Base-by-base conservation (phyloP, 1,140 invertebrate species). In the Drosophila orosa region DNA sequence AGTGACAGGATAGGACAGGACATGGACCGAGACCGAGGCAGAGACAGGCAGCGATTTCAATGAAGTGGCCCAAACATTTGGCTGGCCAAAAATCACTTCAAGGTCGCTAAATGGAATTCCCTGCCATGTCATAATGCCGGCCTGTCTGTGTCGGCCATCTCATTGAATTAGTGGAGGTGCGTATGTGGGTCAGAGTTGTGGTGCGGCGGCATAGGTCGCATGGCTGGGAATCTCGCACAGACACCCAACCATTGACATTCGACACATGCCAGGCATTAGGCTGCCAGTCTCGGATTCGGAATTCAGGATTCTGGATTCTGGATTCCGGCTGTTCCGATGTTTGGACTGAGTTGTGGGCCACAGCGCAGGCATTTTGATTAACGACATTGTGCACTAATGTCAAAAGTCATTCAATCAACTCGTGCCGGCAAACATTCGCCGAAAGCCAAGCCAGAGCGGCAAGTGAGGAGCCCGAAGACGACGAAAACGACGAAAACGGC, bases 341-440 rank as follows among this genome's bases (percentile, higher is more conserved):
- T 62, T 54, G 50, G 52, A 55, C 54, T 44, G 0, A 19, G 50
- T 48, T 55, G 74, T 55, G 73, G 40, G 31, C 66, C 50, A 59
- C 50, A 58, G 56, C 63, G 50, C 66, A 73, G 63, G 60, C 80
- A 77, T 83, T 87, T 87, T 89, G 84, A 89, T 87, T 83, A 87
- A 87, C 84, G 83, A 89, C 76, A 89, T 83, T 83, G 56, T 75
- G 62, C 76, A 55, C 72, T 89, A 89, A 87, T 87, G 83, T 89
- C 84, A 87, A 89, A 89, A 87, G 83, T 89, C 84, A 89, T 89
- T 87, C 79, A 83, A 89, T 87, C 84, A 83, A 73, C 76, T 58
- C 56, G 45, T 48, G 44, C 71, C 77, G 54, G 17, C 57, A 52
- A 50, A 67, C 44, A 59, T 42, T 47, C 24, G 39, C 25, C 29